Percentiles rank a stretch among this genome's conserved stretches.
phyloP scores from a whole-genome alignment of 2,113 vertebrate species.

The Gobio gobio region DNA sequence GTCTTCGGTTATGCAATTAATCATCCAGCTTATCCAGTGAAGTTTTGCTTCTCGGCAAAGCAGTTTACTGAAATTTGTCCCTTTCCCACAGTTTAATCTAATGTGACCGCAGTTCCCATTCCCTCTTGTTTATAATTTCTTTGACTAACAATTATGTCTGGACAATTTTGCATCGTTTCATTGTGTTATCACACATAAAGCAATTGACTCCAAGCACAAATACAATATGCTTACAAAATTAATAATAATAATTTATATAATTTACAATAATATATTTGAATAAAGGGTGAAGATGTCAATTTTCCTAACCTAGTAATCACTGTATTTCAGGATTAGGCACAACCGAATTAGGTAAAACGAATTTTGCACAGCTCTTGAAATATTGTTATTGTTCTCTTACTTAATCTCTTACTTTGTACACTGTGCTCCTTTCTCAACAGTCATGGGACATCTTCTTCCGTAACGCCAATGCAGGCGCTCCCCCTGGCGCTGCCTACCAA shows the following conservation, averaged over 20 bases:
- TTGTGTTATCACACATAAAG: too few species aligned
- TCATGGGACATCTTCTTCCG: conserved; percentile 97
- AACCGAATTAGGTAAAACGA: too few species aligned
- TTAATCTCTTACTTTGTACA: neutral
- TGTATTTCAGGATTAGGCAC: too few species aligned
- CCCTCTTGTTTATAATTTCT: too few species aligned
- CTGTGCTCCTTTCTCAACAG: conserved; percentile 67
- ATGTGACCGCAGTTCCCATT: neutral
- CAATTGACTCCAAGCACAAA: too few species aligned
- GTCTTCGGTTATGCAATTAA: neutral
- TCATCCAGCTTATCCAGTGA: neutral
- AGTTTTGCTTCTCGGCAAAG: neutral
- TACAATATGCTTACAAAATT: too few species aligned
- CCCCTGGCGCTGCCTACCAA: conserved; percentile 85
- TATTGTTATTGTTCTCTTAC: neutral
- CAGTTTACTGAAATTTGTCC: neutral
- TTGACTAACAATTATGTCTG: too few species aligned
- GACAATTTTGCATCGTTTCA: too few species aligned
- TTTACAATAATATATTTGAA: too few species aligned
- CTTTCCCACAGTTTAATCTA: neutral
- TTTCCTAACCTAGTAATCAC: too few species aligned
- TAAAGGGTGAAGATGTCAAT: too few species aligned
- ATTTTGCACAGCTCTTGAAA: neutral
- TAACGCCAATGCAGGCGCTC: conserved; percentile 84
- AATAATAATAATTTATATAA: too few species aligned